Evolutionary conservation across 35 echinoderm and acorn worm genomes (phyloP).

Genomic region (Apostichopus parvimensis): DNA sequence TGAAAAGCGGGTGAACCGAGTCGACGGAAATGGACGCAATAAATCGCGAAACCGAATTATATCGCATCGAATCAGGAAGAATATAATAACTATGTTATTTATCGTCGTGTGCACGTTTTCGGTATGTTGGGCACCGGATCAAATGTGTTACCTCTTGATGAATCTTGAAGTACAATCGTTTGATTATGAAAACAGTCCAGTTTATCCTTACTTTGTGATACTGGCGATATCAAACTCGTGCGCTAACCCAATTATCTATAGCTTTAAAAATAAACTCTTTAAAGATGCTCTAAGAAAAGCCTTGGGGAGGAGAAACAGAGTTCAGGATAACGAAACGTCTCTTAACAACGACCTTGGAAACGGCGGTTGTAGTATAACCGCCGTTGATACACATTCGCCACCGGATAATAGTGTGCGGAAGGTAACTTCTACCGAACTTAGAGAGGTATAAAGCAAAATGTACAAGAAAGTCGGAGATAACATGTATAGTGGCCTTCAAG

Average conservation of each 20-base stretch:
- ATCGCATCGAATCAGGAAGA: slow-evolving; percentile 21
- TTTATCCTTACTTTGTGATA: slow-evolving; percentile 56
- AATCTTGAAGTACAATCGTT: slow-evolving; percentile 55
- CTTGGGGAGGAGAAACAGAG: slow-evolving; percentile 47
- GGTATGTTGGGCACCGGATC: slow-evolving; percentile 74
- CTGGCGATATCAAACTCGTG: slow-evolving; percentile 64
- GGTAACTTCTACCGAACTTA: not conserved
- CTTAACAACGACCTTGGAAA: slow-evolving; percentile 3
- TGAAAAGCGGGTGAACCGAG: slow-evolving; percentile 11
- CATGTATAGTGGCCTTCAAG: too few species aligned
- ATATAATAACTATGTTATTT: slow-evolving; percentile 63
- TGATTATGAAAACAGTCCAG: slow-evolving; percentile 40
- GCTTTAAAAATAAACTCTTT: slow-evolving; percentile 60
- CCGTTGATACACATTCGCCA: not conserved
- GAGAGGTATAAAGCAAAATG: not conserved
- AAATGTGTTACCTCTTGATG: slow-evolving; percentile 46
- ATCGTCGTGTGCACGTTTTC: slow-evolving; percentile 60
- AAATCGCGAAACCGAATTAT: slow-evolving; percentile 48
- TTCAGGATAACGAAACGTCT: slow-evolving; percentile 36
- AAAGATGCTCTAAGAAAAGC: slow-evolving; percentile 33
- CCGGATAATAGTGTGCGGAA: not conserved
- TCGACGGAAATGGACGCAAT: not conserved
- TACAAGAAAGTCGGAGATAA: too few species aligned
- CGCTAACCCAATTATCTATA: slow-evolving; percentile 62
- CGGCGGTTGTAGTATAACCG: not conserved